Percentiles rank a stretch among this genome's conserved stretches.
phyloP scores from a whole-genome alignment of 2,113 vertebrate species.

The Platichthys stellatus region DNA sequence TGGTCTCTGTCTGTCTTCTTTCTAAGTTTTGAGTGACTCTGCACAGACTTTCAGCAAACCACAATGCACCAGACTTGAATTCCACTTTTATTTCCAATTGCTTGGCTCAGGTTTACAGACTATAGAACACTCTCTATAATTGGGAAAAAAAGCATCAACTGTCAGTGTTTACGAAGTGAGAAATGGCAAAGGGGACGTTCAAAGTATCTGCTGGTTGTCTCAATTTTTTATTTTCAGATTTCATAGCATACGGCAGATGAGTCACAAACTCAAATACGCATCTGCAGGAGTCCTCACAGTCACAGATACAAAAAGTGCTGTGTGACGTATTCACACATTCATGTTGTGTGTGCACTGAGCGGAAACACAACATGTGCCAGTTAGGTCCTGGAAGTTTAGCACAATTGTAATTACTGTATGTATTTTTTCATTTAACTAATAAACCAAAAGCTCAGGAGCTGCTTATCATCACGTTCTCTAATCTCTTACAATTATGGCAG shows the following conservation, averaged over 20 bases:
- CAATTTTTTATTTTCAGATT: conserved; percentile 10
- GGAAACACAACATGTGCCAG: conserved; percentile 1
- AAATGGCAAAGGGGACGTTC: conserved; percentile 2
- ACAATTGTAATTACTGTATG: neutral
- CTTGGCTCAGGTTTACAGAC: neutral
- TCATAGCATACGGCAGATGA: conserved; percentile 35
- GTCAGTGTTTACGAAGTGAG: conserved; percentile 14
- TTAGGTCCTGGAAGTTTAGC: neutral
- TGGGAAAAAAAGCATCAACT: conserved; percentile 3
- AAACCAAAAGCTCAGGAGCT: neutral
- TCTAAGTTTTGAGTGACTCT: conserved; percentile 6
- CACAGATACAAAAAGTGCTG: conserved; percentile 46
- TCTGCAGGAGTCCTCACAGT: conserved; percentile 32
- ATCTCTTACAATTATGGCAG: neutral
- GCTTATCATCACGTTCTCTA: neutral
- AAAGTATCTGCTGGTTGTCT: conserved; percentile 5
- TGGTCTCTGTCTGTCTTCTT: neutral
- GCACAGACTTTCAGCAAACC: neutral
- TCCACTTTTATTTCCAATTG: neutral
- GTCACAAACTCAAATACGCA: conserved; percentile 26
- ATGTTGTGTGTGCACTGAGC: conserved; percentile 12
- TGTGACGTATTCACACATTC: conserved; percentile 56
- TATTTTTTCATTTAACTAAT: neutral
- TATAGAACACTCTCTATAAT: neutral
- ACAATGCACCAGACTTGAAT: neutral